Percentiles rank a stretch among this genome's conserved stretches.
phyloP scores from a whole-genome alignment of 2,113 vertebrate genomes.

The Eublepharis macularius region DNA sequence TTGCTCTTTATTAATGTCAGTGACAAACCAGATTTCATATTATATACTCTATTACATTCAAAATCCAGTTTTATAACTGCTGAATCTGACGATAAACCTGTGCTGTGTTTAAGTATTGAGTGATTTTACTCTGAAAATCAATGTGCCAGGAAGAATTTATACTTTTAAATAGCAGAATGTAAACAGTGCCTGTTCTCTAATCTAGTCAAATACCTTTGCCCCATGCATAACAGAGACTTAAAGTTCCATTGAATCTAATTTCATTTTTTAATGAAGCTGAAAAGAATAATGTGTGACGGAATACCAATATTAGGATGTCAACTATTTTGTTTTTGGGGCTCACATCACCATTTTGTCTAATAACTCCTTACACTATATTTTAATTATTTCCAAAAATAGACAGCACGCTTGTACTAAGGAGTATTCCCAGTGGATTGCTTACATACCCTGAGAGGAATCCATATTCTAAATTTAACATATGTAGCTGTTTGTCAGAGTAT shows the following conservation, averaged over 20 bases:
- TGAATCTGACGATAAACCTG: conserved; percentile 56
- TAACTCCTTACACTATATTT: conserved; percentile 41
- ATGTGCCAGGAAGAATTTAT: conserved; percentile 43
- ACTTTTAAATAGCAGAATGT: conserved; percentile 51
- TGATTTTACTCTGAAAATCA: conserved; percentile 55
- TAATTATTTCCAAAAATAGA: conserved; percentile 67
- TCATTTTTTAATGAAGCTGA: conserved; percentile 51
- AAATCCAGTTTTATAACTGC: conserved; percentile 45
- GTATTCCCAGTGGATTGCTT: conserved; percentile 56
- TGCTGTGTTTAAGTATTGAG: conserved; percentile 39
- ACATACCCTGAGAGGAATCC: conserved; percentile 47
- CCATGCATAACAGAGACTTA: conserved; percentile 36
- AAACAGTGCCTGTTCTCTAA: conserved; percentile 58
- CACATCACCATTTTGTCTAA: conserved; percentile 44
- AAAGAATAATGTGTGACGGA: conserved; percentile 50
- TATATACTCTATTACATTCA: conserved; percentile 48
- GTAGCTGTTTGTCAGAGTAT: conserved; percentile 28
- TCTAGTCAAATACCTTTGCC: conserved; percentile 39
- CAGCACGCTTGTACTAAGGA: conserved; percentile 20
- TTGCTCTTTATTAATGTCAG: conserved; percentile 36
- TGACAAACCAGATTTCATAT: conserved; percentile 50
- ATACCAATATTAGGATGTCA: conserved; percentile 34
- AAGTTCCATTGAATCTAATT: conserved; percentile 47
- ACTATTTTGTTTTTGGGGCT: conserved; percentile 56
- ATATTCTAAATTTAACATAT: conserved; percentile 54